These are phyloP conservation scores for Phalacrocorax aristotelis DNA, from an alignment of 2,113 vertebrate species.

Conservation along the genomic window DNA sequence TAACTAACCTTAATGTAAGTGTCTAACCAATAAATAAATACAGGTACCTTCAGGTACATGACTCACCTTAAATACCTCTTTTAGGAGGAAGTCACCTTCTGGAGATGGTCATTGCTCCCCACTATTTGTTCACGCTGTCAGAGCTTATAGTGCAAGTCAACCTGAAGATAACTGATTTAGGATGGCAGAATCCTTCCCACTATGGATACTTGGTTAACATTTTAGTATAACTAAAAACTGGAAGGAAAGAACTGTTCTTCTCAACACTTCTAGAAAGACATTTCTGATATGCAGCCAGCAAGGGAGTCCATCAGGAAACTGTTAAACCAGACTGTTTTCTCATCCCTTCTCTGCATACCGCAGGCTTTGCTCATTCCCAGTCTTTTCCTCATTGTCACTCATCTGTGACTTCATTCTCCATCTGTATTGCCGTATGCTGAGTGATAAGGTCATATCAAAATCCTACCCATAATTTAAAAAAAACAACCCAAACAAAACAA, in stretches of 20 bases:
- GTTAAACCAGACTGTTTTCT: constrained; percentile 9
- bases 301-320: neutral
- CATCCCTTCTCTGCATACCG: neutral
- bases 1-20: neutral
- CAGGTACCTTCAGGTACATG: neutral
- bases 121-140: neutral
- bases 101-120: neutral
- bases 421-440: constrained; percentile 32
- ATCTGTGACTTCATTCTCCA: constrained; percentile 19
- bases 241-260: neutral
- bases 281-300: neutral
- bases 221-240: neutral
- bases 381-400: neutral
- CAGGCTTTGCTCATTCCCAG: constrained; percentile 46
- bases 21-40: neutral
- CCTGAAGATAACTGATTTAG: neutral
- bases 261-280: neutral
- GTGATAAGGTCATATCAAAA: constrained; percentile 15
- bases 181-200: neutral
- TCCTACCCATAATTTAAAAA: neutral
- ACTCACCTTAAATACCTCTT: neutral
- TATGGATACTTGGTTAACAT: neutral
- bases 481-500: too few relatives aligned
- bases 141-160: neutral
- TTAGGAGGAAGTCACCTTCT: neutral